A percentile compares a stretch with the other conserved stretches of the same genome.
Conservation (phyloP, 1,140 invertebrate genomes). For the Fopius arisanus region DNA sequence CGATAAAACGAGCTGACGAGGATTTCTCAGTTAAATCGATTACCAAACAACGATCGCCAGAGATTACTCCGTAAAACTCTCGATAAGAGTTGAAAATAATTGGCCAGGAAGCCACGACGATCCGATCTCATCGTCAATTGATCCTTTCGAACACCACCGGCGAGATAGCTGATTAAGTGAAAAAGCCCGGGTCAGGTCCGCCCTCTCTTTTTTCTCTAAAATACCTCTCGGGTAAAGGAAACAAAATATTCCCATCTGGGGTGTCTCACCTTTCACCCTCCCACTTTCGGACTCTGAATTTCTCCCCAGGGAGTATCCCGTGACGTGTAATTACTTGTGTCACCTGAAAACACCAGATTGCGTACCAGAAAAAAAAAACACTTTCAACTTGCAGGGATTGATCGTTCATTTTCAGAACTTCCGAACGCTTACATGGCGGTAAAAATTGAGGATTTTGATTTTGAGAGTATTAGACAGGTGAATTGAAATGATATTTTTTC, state of each 20-base stretch:
- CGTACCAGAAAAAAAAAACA: neutral
- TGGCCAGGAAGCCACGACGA: neutral
- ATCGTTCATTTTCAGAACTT: too few relatives aligned
- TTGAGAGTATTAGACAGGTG: too few relatives aligned
- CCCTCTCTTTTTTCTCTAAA: neutral
- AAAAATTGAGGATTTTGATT: too few relatives aligned
- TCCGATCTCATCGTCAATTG: neutral
- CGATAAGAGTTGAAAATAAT: neutral
- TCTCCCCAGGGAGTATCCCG: slow-evolving; percentile 16
- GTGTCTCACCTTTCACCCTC: neutral
- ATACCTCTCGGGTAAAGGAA: neutral
- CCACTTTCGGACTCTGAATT: slow-evolving; percentile 1
- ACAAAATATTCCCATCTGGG: neutral
- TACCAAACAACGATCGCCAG: neutral
- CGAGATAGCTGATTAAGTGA: neutral
- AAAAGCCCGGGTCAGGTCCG: neutral
- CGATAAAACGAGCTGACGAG: neutral
- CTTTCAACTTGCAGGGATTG: too few relatives aligned
- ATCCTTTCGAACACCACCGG: neutral
- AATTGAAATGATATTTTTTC: neutral
- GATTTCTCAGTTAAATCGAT: neutral
- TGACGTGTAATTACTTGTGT: slow-evolving; percentile 16
- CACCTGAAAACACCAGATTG: neutral
- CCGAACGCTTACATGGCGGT: too few relatives aligned
- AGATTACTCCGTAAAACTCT: neutral